phyloP scores from a whole-genome alignment of 1,140 invertebrate genomes.

The Alviniconcha marisindica region DNA sequence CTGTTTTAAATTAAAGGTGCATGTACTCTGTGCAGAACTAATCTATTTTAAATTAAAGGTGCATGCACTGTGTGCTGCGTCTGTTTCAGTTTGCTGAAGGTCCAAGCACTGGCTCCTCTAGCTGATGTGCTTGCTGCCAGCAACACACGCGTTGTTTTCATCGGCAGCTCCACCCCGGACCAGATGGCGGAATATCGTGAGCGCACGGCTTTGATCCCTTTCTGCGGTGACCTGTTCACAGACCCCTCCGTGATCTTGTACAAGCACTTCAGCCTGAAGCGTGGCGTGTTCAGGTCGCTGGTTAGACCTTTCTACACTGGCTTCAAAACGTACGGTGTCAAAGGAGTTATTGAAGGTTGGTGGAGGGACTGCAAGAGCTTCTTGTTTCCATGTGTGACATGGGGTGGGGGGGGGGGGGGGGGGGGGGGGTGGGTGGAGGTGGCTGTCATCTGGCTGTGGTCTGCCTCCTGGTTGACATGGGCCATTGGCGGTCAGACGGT shows the following conservation, averaged over 20 bases:
- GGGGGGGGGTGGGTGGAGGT: too few relatives aligned
- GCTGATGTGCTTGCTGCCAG: slow-evolving; percentile 24
- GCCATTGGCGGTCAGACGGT: too few relatives aligned
- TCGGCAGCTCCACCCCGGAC: slow-evolving; percentile 42
- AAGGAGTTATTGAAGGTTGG: slow-evolving; percentile 35
- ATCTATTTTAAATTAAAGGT: too few relatives aligned
- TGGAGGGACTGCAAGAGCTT: too few relatives aligned
- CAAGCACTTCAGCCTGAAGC: slow-evolving; percentile 45
- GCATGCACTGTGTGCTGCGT: neutral
- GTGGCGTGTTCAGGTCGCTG: slow-evolving; percentile 47
- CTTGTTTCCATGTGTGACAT: neutral
- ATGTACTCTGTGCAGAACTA: too few relatives aligned
- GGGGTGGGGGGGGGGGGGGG: too few relatives aligned
- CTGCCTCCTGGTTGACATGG: neutral
- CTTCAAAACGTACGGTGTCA: slow-evolving; percentile 43
- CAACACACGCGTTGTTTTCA: slow-evolving; percentile 46
- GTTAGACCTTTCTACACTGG: slow-evolving; percentile 42
- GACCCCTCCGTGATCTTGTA: slow-evolving; percentile 42
- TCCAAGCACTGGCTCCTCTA: slow-evolving; percentile 46
- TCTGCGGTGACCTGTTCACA: slow-evolving; percentile 46
- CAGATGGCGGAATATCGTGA: slow-evolving; percentile 46
- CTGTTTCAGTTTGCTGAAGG: slow-evolving; percentile 45
- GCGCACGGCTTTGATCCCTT: neutral
- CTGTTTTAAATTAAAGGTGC: neutral
- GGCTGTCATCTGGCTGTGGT: neutral